These are phyloP conservation scores for Ochlodes sylvanus DNA, from an alignment of 2,888 invertebrate genomes.

Conservation along the genomic window DNA sequence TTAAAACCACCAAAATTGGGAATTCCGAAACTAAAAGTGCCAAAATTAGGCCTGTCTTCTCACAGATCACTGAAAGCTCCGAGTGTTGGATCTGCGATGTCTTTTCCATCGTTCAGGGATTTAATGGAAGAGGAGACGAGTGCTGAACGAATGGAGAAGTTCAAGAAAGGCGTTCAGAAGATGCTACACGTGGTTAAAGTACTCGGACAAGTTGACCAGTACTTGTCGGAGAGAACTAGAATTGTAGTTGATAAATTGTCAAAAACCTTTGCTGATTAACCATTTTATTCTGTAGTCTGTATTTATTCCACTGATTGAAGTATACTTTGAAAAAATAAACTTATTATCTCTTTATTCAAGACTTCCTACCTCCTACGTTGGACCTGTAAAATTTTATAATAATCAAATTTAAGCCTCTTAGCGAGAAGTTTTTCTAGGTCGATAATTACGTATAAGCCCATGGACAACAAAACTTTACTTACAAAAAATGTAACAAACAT, in stretches of 20 bases:
- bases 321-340: background rate
- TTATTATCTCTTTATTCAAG: background rate
- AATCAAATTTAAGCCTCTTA: no score
- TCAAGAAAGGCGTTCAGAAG: slow-evolving; percentile 76
- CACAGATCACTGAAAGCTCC: slow-evolving; percentile 53
- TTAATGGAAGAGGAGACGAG: slow-evolving; percentile 63
- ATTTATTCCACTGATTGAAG: background rate
- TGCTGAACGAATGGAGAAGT: slow-evolving; percentile 71
- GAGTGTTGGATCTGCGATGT: slow-evolving; percentile 59
- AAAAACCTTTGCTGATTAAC: slow-evolving; percentile 67
- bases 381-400: no score
- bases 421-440: no score
- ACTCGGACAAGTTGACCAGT: slow-evolving; percentile 72
- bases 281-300: background rate
- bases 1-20: slow-evolving; percentile 59
- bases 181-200: slow-evolving; percentile 76
- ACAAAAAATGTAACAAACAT: no score
- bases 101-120: slow-evolving; percentile 52
- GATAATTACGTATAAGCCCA: no score
- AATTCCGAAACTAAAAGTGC: slow-evolving; percentile 61
- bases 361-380: no score
- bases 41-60: slow-evolving; percentile 47
- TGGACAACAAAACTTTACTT: no score
- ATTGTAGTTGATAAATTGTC: slow-evolving; percentile 73
- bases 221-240: slow-evolving; percentile 72